Evolutionary conservation across 1,140 invertebrate species (phyloP).

Genomic region (Drosophila rhopaloa): DNA sequence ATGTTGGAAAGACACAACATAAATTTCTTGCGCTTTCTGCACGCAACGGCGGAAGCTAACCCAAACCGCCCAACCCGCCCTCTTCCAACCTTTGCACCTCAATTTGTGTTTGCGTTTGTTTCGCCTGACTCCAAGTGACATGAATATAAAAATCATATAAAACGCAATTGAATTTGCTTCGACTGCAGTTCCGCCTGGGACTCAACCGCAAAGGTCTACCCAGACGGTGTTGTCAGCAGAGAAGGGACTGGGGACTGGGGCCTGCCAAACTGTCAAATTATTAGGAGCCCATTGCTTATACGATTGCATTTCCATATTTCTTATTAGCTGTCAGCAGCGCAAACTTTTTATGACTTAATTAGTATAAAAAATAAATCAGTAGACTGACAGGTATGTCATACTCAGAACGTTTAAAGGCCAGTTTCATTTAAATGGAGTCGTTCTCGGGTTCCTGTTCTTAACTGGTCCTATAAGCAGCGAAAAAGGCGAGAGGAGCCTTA

Average conservation of each 20-base stretch:
- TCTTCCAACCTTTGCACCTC: conserved; percentile 46
- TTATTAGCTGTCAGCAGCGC: conserved; percentile 64
- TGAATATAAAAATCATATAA: conserved; percentile 77
- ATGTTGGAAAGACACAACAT: conserved; percentile 76
- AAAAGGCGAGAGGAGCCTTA: conserved; percentile 31
- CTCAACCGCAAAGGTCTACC: conserved; percentile 49
- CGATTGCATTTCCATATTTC: conserved; percentile 62
- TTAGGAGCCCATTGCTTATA: conserved; percentile 54
- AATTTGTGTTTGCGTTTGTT: conserved; percentile 42
- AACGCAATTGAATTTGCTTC: conserved; percentile 82
- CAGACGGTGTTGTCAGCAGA: conserved; percentile 1
- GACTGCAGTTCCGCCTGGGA: conserved; percentile 53
- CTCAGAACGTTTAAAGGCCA: neutral
- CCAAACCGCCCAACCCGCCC: neutral
- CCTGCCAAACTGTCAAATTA: conserved; percentile 76
- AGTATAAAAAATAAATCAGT: conserved; percentile 20
- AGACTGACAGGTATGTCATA: neutral
- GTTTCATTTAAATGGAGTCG: neutral
- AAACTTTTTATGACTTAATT: conserved; percentile 78
- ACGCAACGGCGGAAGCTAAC: conserved; percentile 55
- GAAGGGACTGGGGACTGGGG: neutral
- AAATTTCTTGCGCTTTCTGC: conserved; percentile 72
- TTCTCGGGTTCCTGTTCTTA: neutral
- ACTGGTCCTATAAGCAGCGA: neutral
- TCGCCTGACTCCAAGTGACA: conserved; percentile 59